Base-by-base conservation (phyloP, 2,888 invertebrate species). In the Prosopocoilus inquinatus region DNA sequence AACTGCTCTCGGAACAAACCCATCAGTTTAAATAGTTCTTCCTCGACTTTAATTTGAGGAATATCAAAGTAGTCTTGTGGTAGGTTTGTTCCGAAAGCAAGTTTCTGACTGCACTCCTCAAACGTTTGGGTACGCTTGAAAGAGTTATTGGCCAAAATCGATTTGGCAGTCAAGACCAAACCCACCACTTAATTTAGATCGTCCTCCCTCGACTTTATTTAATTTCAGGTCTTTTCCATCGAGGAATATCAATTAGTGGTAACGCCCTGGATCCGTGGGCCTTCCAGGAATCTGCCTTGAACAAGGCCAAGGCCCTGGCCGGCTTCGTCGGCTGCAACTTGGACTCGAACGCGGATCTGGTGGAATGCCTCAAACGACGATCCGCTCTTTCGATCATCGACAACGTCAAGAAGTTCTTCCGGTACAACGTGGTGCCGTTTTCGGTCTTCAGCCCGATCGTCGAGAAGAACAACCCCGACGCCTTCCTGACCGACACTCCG, bases 231-330 rank as follows among this genome's bases (percentile, higher is more conserved):
- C 74, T 79, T 3, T 84, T 84, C 67, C 70, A 78, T 60, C 74
- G 81, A 12, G 87, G 85, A 13, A 83, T 85, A 46, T 87, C 88
- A 0, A 80, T 82, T 67, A 89, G 89, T 64, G 89, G 89, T 0
- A 80, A 82, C 2, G 82, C 86, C 0, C 77, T 88, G n/a, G 75
- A 81, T 41, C 80, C 84, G 0, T 75, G 75, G 75, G 64, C 82
- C 0, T 77, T 83, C 47, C 75, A 80, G 1, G 76, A 80, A 57
- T 80, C 79, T 28, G 79, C 84, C 0, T 75, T 78, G 0, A 79
- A 82, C 59, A 85, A 86, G 58, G 82, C 88, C 0, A 78, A 78
- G 53, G 75, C 81, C 36, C 68, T 89, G 20, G 85, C 84, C 0
- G 72, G 74, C 4, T 72, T 80, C 8, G 76, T 88, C 28, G 85